Conservation (phyloP, 2,113 vertebrate genomes). For the Corvus hawaiiensis region DNA sequence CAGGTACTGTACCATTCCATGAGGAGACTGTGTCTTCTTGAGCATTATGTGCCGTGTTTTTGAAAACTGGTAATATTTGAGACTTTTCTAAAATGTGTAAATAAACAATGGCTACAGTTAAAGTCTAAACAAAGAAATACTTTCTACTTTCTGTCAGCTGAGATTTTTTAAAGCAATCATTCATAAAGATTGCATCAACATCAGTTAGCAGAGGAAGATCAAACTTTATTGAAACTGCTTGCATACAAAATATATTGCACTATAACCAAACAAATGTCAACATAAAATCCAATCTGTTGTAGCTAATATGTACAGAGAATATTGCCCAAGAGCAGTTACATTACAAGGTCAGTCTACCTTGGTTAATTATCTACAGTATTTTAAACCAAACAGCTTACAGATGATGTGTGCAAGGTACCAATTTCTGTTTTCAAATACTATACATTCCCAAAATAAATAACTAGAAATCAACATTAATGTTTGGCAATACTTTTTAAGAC, state of each 20-base stretch:
- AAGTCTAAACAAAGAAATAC: conserved; percentile 64
- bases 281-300: conserved; percentile 95
- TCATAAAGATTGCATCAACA: conserved; percentile 79
- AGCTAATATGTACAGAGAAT: conserved; percentile 97
- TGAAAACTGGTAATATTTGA: conserved; percentile 39
- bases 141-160: conserved; percentile 51
- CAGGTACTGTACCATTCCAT: conserved; percentile 50
- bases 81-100: conserved; percentile 57
- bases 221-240: conserved; percentile 99
- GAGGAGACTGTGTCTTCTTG: conserved; percentile 24
- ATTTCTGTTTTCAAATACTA: conserved; percentile 83
- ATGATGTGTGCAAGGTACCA: conserved; percentile 88
- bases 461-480: conserved; percentile 87
- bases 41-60: conserved; percentile 36
- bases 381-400: conserved; percentile 86
- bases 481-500: conserved; percentile 85
- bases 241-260: conserved; percentile 99
- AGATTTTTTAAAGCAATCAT: conserved; percentile 78
- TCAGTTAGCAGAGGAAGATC: conserved; percentile 91
- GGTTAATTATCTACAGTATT: conserved; percentile 96
- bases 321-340: conserved; percentile 95
- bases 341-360: conserved; percentile 95
- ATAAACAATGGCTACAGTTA: conserved; percentile 64
- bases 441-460: conserved; percentile 93
- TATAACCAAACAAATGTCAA: conserved; percentile 99